phyloP scores from a whole-genome alignment of 2,113 vertebrate species.

The Limanda limanda region DNA sequence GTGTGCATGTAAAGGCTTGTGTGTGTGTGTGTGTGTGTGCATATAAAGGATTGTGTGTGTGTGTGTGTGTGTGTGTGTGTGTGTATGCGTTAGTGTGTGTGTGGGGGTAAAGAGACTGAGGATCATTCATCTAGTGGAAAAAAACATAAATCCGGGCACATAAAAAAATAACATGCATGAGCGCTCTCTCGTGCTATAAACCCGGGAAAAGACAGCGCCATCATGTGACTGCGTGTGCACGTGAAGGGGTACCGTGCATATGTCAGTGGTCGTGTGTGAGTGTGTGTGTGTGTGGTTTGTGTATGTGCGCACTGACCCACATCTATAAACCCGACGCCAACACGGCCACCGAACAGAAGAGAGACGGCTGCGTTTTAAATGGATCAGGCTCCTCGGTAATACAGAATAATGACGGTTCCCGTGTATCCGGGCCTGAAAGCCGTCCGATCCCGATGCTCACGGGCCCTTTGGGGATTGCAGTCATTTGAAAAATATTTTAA shows the following conservation, averaged over 20 bases:
- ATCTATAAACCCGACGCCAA: slow-evolving; percentile 36
- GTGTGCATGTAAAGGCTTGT: no score
- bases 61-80: slow-evolving; percentile 1
- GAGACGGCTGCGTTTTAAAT: slow-evolving; percentile 54
- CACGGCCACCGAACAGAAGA: slow-evolving; percentile 27
- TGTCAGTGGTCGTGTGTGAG: slow-evolving; percentile 14
- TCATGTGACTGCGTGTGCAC: slow-evolving; percentile 15
- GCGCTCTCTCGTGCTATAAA: slow-evolving; percentile 22
- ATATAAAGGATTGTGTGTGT: no score
- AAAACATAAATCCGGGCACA: slow-evolving; percentile 30
- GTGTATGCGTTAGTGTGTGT: slow-evolving; percentile 6
- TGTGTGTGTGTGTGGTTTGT: neutral
- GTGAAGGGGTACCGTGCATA: slow-evolving; percentile 16
- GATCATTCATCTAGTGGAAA: slow-evolving; percentile 39
- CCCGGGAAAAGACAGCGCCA: slow-evolving; percentile 31
- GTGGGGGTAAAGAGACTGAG: slow-evolving; percentile 12
- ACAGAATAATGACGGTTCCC: slow-evolving; percentile 65
- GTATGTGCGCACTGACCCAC: slow-evolving; percentile 30
- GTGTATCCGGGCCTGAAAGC: slow-evolving; percentile 63
- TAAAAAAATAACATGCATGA: slow-evolving; percentile 17
- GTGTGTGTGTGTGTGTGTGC: neutral
- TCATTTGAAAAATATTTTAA: slow-evolving; percentile 82
- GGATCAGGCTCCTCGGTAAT: slow-evolving; percentile 66
- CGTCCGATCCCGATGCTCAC: slow-evolving; percentile 67
- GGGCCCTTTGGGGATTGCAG: slow-evolving; percentile 78